Percentiles rank a stretch among this genome's conserved stretches.
Evolutionary conservation across 2,888 invertebrate genomes (phyloP).

Genomic region (Dascillus cervinus): DNA sequence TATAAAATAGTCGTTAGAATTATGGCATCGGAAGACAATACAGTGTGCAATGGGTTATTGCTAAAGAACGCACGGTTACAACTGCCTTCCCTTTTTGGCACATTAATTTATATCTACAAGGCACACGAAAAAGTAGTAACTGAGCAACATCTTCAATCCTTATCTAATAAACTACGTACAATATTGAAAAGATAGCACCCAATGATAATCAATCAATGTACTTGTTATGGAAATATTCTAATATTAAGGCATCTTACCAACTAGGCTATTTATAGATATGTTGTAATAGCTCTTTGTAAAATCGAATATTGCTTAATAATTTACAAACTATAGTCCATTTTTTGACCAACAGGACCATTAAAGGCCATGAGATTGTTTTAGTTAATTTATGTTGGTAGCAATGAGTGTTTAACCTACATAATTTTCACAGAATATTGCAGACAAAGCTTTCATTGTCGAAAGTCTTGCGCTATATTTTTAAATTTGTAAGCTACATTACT

Average conservation of each 20-base stretch:
- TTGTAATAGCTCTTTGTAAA: neutral
- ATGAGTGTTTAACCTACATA: no score
- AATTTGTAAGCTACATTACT: no score
- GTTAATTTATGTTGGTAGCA: no score
- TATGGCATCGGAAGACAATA: constrained; percentile 16
- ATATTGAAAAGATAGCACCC: neutral
- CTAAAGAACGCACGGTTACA: constrained; percentile 14
- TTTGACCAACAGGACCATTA: no score
- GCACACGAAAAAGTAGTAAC: constrained; percentile 12
- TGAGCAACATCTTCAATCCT: constrained; percentile 11
- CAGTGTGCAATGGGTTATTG: constrained; percentile 9
- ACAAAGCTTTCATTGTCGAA: no score
- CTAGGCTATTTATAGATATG: constrained; percentile 14
- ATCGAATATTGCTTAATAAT: neutral
- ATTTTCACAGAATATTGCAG: no score
- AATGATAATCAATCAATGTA: neutral
- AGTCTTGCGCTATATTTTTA: no score
- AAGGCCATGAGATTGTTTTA: no score
- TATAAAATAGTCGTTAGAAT: constrained; percentile 6
- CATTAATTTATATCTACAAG: constrained; percentile 16
- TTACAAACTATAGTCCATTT: no score
- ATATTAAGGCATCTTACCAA: constrained; percentile 11
- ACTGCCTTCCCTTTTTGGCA: constrained; percentile 18
- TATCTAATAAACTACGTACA: neutral
- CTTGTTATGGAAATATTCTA: constrained; percentile 10